These are phyloP conservation scores for Hemicentrotus pulcherrimus DNA, from an alignment of 35 echinoderm and acorn worm species.

Conservation along the genomic window DNA sequence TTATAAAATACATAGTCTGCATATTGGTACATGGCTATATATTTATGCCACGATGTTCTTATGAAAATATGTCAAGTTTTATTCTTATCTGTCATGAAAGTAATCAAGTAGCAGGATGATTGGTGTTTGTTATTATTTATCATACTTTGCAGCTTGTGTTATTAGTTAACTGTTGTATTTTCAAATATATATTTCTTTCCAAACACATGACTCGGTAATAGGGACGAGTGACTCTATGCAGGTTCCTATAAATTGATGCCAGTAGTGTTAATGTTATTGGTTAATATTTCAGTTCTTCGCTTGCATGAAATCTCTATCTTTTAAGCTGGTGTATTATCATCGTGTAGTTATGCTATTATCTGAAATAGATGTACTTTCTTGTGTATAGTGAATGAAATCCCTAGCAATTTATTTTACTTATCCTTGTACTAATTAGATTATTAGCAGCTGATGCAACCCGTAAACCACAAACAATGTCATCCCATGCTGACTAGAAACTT, in stretches of 20 bases:
- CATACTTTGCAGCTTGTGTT: constrained; percentile 25
- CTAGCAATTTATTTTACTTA: not conserved
- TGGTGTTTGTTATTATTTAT: constrained; percentile 54
- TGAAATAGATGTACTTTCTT: constrained; percentile 51
- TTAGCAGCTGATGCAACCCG: constrained; percentile 25
- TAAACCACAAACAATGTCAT: not conserved
- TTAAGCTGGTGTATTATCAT: constrained; percentile 48
- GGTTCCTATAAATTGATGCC: not conserved
- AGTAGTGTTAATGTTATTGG: not conserved
- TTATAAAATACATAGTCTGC: constrained; percentile 36
- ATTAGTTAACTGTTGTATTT: not conserved
- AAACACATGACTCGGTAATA: not conserved
- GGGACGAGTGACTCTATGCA: not conserved
- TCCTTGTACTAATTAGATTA: constrained; percentile 31
- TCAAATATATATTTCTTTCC: not conserved
- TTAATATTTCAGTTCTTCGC: not conserved
- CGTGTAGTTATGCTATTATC: constrained; percentile 48
- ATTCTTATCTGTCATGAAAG: constrained; percentile 12
- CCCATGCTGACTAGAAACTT: not conserved
- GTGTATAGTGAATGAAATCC: constrained; percentile 34
- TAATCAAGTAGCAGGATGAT: not conserved
- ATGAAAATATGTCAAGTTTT: constrained; percentile 36
- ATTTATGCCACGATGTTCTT: constrained; percentile 52
- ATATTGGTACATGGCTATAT: constrained; percentile 45
- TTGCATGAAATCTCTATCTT: constrained; percentile 36